Base-by-base conservation (phyloP, 2,888 invertebrate genomes). In the Lordiphosa fenestrarum region DNA sequence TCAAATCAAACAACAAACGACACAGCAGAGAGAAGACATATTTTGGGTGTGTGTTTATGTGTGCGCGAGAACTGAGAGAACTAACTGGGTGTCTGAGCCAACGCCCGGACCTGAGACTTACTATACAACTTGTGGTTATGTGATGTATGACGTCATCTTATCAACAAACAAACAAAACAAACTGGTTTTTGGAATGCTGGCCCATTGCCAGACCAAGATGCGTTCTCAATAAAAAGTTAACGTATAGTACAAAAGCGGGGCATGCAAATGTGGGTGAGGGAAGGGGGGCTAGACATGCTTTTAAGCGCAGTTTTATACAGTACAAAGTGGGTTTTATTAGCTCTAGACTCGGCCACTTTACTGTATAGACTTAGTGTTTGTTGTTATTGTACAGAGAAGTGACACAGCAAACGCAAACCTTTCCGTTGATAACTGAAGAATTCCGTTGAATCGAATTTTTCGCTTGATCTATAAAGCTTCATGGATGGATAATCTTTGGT, bases 361-460 rank as follows among this genome's bases (percentile, higher is more conserved):
- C 44, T 40, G 36, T 40, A 53, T 53, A 13, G 44, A 13, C 42
- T 12, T 6, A 36, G 15, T 13, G 15, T 2, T 9, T 38, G 6
- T 15, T 7, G 13, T 21, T 53, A 15, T 41, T 58, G 63, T 66
- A 56, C 36, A 58, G 38, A 21, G 38, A 57, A 76, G 48, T 77
- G 68, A 74, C 63, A 69, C 65, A 52, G n/a, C 56, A 69, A 69
- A 72, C 71, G 86, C 90, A 90, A 89, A 89, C 89, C 89, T 89
- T 88, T 86, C 73, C 86, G 78, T 76, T 87, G 87, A 69, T 88
- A 87, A 71, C 85, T 84, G 83, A 86, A 87, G 89, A 93, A 91
- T 86, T 93, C 93, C 90, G 91, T 92, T 53, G 90, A 92, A 90
- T 91, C 91, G 91, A 91, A 92, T 90, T 91, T 92, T 91, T 92